Evolutionary conservation across 2,797 vertebrate genomes (phyloP), one percentile per base, ranked within the genome.

Genomic region (Alcedo atthis): DNA sequence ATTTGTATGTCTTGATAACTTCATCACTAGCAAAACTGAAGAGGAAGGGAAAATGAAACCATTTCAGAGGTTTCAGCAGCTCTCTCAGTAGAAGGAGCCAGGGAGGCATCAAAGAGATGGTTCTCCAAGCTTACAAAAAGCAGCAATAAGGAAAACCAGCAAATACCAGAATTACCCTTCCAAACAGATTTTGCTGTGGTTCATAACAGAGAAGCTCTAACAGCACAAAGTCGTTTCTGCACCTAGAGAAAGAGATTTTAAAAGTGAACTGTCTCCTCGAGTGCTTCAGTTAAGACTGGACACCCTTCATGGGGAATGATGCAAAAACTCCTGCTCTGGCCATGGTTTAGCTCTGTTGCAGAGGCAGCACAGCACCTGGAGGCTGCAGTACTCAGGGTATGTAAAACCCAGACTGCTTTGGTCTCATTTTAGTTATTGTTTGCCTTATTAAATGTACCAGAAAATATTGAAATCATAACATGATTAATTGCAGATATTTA

Each of bases 1-100:
- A 86, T 73, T 78, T 25, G 15, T 73, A 22, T 43, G 33, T 59
- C 81, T 85, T 87, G 92, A 81, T 78, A 85, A 94, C 82, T 92
- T 89, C 59, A 85, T 79, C 67, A 63, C 51, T 6, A 67, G n/a
- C 35, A 93, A 94, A 90, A 75, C 22, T 25, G 81, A 3, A 15
- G 25, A 89, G 32, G 63, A 81, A 85, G 64, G 74, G 49, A 83
- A 83, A 71, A 32, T 25, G 4, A 42, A 92, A 48, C 59, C 53
- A 45, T 59, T 70, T 45, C 26, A 68, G 62, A 81, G 53, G n/a
- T 45, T 68, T 78, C 45, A 26, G 32, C 11, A 63, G 66, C 51
- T 79, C 12, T 55, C 57, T 40, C 49, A 35, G 33, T 46, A 46
- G 45, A 51, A 63, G 77, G 54, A 73, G 35, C 14, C 57, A 35